Percentiles rank a stretch among this genome's conserved stretches.
Conservation (phyloP, 1,140 invertebrate species). For the Megalopta genalis region DNA sequence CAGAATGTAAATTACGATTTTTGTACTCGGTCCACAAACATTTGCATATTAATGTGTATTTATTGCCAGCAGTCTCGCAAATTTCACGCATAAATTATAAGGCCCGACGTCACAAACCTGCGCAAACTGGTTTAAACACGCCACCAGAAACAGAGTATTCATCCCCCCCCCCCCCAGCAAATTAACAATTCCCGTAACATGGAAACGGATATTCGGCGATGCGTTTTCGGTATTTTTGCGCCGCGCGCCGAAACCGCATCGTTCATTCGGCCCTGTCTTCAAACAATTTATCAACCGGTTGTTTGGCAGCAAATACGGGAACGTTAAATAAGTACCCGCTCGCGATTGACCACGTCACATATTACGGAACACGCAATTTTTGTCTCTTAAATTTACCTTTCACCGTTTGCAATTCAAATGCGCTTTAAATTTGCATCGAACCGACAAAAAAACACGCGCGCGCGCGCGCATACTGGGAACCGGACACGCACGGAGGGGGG, state of each 20-base stretch:
- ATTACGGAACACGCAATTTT: conserved; percentile 13
- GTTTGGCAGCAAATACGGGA: conserved; percentile 13
- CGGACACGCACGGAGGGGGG: background rate
- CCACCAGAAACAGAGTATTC: too few species aligned
- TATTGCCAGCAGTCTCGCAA: too few species aligned
- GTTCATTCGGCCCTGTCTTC: too few species aligned
- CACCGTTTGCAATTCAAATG: conserved; percentile 56
- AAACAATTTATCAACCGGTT: too few species aligned
- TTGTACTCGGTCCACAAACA: too few species aligned
- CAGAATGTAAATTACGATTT: too few species aligned
- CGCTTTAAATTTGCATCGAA: conserved; percentile 49
- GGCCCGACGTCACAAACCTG: too few species aligned
- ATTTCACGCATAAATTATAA: too few species aligned
- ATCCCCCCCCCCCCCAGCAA: background rate
- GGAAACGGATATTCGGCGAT: background rate
- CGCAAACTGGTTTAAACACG: background rate
- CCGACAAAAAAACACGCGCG: background rate
- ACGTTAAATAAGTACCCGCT: background rate
- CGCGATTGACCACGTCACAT: background rate
- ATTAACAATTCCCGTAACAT: background rate
- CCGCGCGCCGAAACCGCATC: too few species aligned
- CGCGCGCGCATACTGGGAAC: background rate
- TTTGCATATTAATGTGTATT: too few species aligned
- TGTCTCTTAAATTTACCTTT: conserved; percentile 14
- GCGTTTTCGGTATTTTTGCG: too few species aligned